Conservation (phyloP, 2,113 vertebrate species). For the Stegostoma tigrinum region DNA sequence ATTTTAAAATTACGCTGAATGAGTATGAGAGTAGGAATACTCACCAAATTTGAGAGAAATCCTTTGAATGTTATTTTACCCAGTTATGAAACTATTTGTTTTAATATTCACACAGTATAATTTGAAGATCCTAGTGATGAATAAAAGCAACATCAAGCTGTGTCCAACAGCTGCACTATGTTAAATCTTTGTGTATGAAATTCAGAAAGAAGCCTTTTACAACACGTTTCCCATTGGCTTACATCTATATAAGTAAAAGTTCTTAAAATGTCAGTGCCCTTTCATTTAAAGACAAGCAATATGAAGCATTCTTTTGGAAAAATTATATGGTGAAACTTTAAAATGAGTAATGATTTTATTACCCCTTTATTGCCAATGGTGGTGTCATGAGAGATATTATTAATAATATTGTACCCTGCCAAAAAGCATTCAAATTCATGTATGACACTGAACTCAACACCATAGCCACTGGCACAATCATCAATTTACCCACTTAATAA, state of each 20-base stretch:
- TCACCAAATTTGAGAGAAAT: not conserved
- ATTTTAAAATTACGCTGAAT: not conserved
- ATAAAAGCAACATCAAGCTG: not conserved
- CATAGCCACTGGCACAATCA: not conserved
- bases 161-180: slow-evolving; percentile 1
- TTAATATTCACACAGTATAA: not conserved
- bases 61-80: not conserved
- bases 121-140: slow-evolving; percentile 5
- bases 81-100: slow-evolving; percentile 16
- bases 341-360: not conserved
- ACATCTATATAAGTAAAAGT: not conserved
- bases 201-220: not conserved
- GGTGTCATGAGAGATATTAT: not conserved
- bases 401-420: not conserved
- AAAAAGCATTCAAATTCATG: not conserved
- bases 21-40: not conserved
- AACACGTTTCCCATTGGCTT: slow-evolving; percentile 15
- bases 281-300: not conserved
- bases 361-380: not conserved
- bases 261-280: slow-evolving; percentile 32
- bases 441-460: not conserved
- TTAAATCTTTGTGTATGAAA: not conserved
- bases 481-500: not conserved
- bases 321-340: not conserved
- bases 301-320: not conserved